A percentile compares a stretch with the other conserved stretches of the same genome.
phyloP scores from a whole-genome alignment of 2,113 vertebrate species.

The Microcebus lehilahytsara region DNA sequence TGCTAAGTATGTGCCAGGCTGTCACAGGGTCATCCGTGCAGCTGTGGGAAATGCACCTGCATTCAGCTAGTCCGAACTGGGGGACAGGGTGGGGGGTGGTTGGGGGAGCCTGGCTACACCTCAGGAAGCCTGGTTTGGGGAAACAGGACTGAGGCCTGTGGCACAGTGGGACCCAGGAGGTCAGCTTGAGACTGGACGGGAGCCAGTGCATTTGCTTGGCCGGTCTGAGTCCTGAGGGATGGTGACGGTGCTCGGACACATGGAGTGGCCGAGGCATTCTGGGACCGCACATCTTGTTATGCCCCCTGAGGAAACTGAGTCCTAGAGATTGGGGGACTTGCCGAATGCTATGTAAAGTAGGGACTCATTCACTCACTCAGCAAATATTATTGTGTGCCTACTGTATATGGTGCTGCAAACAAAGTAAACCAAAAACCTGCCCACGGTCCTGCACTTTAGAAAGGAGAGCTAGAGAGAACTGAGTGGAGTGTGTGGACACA shows the following conservation, averaged over 20 bases:
- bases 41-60: too few species aligned
- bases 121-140: background rate
- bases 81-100: accelerated
- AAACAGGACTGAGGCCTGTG: accelerated
- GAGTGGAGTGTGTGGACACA: accelerated
- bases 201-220: accelerated
- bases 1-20: accelerated
- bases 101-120: accelerated
- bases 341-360: background rate
- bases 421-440: background rate
- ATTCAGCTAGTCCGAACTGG: background rate
- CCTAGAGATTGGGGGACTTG: background rate
- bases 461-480: background rate
- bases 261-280: accelerated
- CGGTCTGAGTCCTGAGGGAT: too few species aligned
- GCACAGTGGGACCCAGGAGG: too few species aligned
- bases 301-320: background rate
- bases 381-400: background rate
- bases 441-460: accelerated
- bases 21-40: background rate
- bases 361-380: background rate
- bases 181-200: background rate
- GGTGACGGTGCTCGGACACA: accelerated
- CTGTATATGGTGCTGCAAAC: accelerated
- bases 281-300: accelerated